Conservation (phyloP, 2,797 vertebrate genomes). For the Cyprinodon diabolis region DNA sequence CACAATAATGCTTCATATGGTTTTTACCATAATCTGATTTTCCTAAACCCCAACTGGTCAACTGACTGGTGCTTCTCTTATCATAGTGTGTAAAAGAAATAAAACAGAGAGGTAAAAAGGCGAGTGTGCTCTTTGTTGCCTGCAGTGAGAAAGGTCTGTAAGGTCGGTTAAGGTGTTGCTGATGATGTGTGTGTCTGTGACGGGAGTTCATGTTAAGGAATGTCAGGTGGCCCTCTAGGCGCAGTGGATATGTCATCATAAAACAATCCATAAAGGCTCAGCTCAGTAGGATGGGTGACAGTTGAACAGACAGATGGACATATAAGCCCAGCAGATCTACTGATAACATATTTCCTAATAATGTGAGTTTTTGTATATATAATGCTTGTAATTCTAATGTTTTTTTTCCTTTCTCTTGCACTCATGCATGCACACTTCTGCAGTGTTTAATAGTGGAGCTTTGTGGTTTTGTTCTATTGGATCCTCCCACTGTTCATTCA, state of each 20-base stretch:
- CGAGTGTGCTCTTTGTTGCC: slow-evolving; percentile 54
- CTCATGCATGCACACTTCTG: slow-evolving; percentile 33
- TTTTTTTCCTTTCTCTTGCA: slow-evolving; percentile 7
- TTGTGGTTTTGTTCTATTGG: slow-evolving; percentile 59
- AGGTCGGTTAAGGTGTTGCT: slow-evolving; percentile 24
- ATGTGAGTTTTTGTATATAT: slow-evolving; percentile 28
- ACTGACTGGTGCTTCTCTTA: neutral
- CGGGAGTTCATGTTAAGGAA: slow-evolving; percentile 78
- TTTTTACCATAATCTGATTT: neutral
- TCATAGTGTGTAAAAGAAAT: neutral
- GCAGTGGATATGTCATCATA: slow-evolving; percentile 83
- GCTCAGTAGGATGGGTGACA: slow-evolving; percentile 68
- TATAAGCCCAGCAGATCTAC: slow-evolving; percentile 55
- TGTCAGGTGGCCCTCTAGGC: slow-evolving; percentile 85
- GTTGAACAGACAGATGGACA: slow-evolving; percentile 60
- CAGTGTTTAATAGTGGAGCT: slow-evolving; percentile 68
- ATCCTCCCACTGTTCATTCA: slow-evolving; percentile 79
- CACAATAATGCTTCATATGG: neutral
- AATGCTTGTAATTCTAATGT: slow-evolving; percentile 11
- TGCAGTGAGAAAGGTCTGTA: slow-evolving; percentile 51
- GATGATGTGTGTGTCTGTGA: slow-evolving; percentile 33
- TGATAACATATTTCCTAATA: slow-evolving; percentile 66
- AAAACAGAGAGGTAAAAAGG: slow-evolving; percentile 37
- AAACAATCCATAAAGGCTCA: slow-evolving; percentile 78
- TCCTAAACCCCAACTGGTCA: neutral